Percentiles rank a stretch among this genome's conserved stretches.
Conservation (phyloP, 2,113 vertebrate genomes). For the Leucosticte australis region DNA sequence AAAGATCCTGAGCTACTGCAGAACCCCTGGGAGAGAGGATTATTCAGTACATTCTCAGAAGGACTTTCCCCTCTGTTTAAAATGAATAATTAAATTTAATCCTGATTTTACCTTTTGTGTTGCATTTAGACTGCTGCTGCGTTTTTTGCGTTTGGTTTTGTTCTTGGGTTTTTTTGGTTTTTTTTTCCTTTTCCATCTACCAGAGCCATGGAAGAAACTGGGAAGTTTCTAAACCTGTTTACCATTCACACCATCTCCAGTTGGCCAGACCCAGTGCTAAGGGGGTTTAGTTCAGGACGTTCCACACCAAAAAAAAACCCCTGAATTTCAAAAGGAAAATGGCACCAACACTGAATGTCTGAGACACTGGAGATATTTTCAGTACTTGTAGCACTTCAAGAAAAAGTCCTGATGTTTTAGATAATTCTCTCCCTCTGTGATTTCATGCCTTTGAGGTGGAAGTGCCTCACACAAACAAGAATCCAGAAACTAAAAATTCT, state of each 20-base stretch:
- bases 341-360: not conserved
- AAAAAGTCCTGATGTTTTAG: not conserved
- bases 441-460: not conserved
- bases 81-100: slow-evolving; percentile 36
- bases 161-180: not conserved
- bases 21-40: not conserved
- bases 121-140: not conserved
- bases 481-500: not conserved
- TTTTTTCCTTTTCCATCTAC: not conserved
- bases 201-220: not conserved
- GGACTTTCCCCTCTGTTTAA: not conserved
- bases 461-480: not conserved
- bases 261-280: not conserved
- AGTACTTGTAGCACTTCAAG: not conserved
- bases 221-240: not conserved
- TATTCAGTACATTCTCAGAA: slow-evolving; percentile 3
- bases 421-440: not conserved
- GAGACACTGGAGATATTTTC: not conserved
- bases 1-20: not conserved
- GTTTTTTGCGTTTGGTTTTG: not conserved
- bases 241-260: not conserved
- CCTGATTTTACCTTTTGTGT: not conserved
- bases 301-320: not conserved
- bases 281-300: not conserved
- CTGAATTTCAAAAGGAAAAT: not conserved